phyloP scores from a whole-genome alignment of 2,888 invertebrate genomes.

The Scrobipalpa atriplicella region DNA sequence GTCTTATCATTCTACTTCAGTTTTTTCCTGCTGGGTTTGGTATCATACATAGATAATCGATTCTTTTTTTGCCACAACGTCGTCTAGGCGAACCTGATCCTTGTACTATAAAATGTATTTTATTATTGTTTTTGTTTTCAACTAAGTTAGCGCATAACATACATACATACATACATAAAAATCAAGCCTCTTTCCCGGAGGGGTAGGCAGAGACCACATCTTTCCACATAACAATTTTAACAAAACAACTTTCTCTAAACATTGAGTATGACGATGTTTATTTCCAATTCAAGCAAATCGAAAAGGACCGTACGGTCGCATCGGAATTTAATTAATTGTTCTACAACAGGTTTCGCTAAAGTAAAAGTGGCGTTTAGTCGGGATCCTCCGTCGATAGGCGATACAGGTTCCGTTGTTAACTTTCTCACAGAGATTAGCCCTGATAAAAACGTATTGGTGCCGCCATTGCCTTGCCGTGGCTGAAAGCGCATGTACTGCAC shows the following conservation, averaged over 20 bases:
- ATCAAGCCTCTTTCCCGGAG: too few species aligned
- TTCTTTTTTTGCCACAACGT: background rate
- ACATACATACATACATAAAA: too few species aligned
- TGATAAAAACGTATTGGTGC: conserved; percentile 81
- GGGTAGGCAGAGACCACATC: too few species aligned
- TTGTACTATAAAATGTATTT: too few species aligned
- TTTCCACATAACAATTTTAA: background rate
- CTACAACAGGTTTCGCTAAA: conserved; percentile 27
- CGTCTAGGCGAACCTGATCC: too few species aligned
- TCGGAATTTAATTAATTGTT: conserved; percentile 25
- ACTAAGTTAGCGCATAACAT: background rate
- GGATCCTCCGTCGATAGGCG: conserved; percentile 36
- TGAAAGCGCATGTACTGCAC: conserved; percentile 80
- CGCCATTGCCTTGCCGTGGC: conserved; percentile 64
- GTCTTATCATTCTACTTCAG: background rate
- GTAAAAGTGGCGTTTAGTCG: conserved; percentile 30
- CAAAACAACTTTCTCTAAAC: background rate
- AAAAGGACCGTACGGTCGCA: conserved; percentile 12
- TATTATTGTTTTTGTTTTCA: too few species aligned
- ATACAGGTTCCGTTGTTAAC: conserved; percentile 63
- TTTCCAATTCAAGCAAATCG: conserved; percentile 9
- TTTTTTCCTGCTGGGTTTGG: background rate
- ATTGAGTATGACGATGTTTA: background rate
- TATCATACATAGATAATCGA: background rate
- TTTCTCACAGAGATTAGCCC: conserved; percentile 77